Conservation (phyloP, 2,888 invertebrate genomes). For the Geotrupes spiniger region DNA sequence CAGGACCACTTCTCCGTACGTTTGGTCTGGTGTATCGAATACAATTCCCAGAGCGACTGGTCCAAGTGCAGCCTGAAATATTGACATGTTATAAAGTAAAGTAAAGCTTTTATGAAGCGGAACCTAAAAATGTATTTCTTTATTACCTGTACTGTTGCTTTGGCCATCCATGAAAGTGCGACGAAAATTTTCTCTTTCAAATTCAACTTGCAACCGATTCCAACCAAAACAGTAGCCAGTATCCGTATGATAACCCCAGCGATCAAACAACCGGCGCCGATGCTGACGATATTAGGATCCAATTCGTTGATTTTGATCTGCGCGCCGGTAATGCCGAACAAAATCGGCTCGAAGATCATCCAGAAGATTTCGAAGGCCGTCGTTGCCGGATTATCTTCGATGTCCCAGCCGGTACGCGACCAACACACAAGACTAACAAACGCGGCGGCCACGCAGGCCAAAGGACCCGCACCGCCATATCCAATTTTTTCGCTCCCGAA, state of each 20-base stretch:
- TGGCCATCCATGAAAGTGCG: conserved; percentile 90
- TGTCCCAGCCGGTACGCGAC: conserved; percentile 80
- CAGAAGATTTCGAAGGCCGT: conserved; percentile 90
- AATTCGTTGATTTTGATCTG: conserved; percentile 78
- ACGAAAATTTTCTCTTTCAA: conserved; percentile 89
- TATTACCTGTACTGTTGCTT: conserved; percentile 91
- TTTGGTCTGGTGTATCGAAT: conserved; percentile 47
- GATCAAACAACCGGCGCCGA: conserved; percentile 68
- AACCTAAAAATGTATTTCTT: neutral
- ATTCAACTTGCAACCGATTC: conserved; percentile 78
- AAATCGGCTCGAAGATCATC: conserved; percentile 93
- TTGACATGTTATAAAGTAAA: neutral
- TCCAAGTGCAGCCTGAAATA: conserved; percentile 71
- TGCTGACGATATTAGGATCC: conserved; percentile 64
- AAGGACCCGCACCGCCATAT: conserved; percentile 73
- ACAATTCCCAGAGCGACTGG: conserved; percentile 73
- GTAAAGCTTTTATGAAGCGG: too few species aligned
- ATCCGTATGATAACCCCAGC: conserved; percentile 66
- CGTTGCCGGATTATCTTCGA: conserved; percentile 83
- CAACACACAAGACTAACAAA: conserved; percentile 80
- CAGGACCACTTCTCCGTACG: conserved; percentile 69
- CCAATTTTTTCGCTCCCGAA: conserved; percentile 83
- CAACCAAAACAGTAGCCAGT: conserved; percentile 62
- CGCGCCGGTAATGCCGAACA: conserved; percentile 91
- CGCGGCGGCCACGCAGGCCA: conserved; percentile 79